These are phyloP conservation scores for Gymnarchus niloticus DNA, from an alignment of 2,113 vertebrate genomes.

Conservation along the genomic window DNA sequence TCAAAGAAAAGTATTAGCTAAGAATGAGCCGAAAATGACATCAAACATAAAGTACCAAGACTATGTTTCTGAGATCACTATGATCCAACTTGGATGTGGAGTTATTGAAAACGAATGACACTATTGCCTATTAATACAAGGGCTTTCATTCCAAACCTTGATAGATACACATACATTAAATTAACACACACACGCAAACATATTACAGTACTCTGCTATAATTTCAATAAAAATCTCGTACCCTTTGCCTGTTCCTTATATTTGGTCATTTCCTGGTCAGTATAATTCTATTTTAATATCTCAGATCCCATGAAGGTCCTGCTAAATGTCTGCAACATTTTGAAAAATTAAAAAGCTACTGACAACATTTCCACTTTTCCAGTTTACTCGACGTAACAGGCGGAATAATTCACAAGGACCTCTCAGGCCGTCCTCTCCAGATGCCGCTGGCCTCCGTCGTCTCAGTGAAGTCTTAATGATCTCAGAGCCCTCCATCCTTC, in stretches of 20 bases:
- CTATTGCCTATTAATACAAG: too few species aligned
- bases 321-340: too few species aligned
- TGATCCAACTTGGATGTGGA: not conserved
- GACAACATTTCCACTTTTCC: not conserved
- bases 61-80: not conserved
- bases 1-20: not conserved
- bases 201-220: too few species aligned
- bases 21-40: not conserved
- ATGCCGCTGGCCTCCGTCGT: constrained; percentile 53
- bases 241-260: too few species aligned
- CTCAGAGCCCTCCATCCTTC: constrained; percentile 86
- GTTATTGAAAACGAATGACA: too few species aligned
- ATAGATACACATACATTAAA: too few species aligned
- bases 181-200: too few species aligned
- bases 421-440: constrained; percentile 57
- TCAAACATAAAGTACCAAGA: not conserved
- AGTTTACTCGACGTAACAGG: not conserved
- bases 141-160: too few species aligned
- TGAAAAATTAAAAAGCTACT: not conserved
- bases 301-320: not conserved
- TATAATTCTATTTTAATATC: not conserved
- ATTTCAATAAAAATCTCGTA: too few species aligned
- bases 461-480: constrained; percentile 89
- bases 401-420: not conserved
- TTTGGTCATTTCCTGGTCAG: not conserved